Conservation (phyloP, 2,888 invertebrate species). For the Erynnis tages region DNA sequence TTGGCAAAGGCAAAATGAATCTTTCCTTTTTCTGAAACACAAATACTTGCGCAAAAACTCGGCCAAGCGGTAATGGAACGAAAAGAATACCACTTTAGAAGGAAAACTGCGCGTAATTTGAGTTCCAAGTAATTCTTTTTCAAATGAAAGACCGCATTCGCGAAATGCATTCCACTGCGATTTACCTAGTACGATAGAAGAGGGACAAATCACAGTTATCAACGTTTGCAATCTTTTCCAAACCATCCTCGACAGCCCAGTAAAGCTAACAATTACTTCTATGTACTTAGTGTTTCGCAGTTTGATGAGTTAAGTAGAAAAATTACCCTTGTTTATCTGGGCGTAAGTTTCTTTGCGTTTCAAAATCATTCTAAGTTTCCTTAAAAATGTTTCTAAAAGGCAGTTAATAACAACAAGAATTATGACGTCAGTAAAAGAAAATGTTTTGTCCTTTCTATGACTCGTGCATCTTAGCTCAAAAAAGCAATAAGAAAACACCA, state of each 20-base stretch:
- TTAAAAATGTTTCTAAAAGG: too few species aligned
- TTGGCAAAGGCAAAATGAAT: slow-evolving; percentile 18
- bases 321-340: too few species aligned
- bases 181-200: slow-evolving; percentile 12
- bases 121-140: slow-evolving; percentile 32
- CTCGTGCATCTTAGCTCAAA: too few species aligned
- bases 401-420: too few species aligned
- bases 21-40: slow-evolving; percentile 24
- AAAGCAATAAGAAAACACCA: too few species aligned
- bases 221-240: not conserved
- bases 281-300: too few species aligned
- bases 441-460: too few species aligned
- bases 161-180: slow-evolving; percentile 20
- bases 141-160: slow-evolving; percentile 34
- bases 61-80: slow-evolving; percentile 25
- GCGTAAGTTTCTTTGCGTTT: too few species aligned
- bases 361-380: too few species aligned
- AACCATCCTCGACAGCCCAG: not conserved
- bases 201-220: slow-evolving; percentile 10
- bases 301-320: too few species aligned
- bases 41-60: slow-evolving; percentile 25
- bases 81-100: slow-evolving; percentile 23
- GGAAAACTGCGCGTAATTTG: slow-evolving; percentile 36
- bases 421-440: too few species aligned
- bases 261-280: too few species aligned